Evolutionary conservation across 2,113 vertebrate genomes (phyloP), one percentile per base, ranked within the genome.

Genomic region (Lamprologus lemairii): DNA sequence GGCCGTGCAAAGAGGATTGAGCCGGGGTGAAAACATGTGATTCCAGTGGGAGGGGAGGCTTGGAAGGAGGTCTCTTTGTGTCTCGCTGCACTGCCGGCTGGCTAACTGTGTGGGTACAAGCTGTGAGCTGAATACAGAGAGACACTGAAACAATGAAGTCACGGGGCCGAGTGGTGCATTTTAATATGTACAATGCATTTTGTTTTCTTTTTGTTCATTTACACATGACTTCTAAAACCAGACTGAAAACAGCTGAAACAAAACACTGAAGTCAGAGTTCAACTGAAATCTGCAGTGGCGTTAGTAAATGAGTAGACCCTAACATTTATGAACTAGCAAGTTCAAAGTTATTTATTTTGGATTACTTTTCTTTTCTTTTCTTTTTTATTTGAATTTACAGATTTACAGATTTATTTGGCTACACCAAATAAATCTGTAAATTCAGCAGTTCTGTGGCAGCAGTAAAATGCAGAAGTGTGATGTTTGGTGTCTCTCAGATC

Each of bases 121-220:
- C 86, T 93, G 89, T 87, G 86, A 91, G 80, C 60, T 81, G 92
- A 92, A 94, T 83, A 86, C 83, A 91, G 85, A 92, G 81, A 51
- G 21, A 35, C 40, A 9, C 42, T 63, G 23, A 47, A 85, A 85
- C 80, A 83, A 80, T 65, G 42, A 58, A 37, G 7, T 5, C 54
- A 78, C 7, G 7, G 11, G 19, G 40, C 7, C 2, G 49, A 81
- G 84, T 75, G 68, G 21, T 37, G 68, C 9, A 35, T 84, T 90
- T 82, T 12, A 58, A 19, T 51, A 78, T 31, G 16, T 51, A 78
- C 73, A 13, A 19, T 31, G 26, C 26, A 8, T 60, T 81, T 71
- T 5, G 0, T 7, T 33, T 35, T 7, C 9, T 3, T n/a, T 65
- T 65, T 37, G 17, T 13, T 75, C 42, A 49, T 75, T 75, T 49